Base-by-base conservation (phyloP, 2,797 vertebrate species). In the Telmatherina bonti region DNA sequence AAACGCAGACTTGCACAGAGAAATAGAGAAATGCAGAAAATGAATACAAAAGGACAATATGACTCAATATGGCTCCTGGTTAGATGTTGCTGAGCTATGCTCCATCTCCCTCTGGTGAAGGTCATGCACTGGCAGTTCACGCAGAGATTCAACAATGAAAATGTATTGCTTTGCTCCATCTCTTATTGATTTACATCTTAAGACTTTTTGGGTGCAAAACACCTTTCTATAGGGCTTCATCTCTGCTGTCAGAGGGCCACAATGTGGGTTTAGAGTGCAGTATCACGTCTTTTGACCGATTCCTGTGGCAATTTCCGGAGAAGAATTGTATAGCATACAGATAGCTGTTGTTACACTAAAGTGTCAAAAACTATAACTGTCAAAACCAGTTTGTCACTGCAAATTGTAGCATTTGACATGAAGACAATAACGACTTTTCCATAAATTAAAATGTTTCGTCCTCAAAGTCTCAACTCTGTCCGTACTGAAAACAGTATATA, bases 131-230 rank as follows among this genome's bases (percentile, higher is more conserved):
- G 89, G 78, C 85, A 87, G 86, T 60, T 89, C 78, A 85, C 85
- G 88, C 89, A 81, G 85, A 90, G 85, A 83, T 77, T 43, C 49
- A 43, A 77, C 89, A 88, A 79, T 92, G 91, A 89, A 91, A 94
- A 93, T 76, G 89, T 83, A 92, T 89, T 83, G 87, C 90, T 85
- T 79, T 81, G 77, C 84, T 71, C 88, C 85, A 84, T 87, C 84
- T 87, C 84, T 87, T 93, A 95, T 93, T 88, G 92, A 94, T 94
- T 92, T 90, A 89, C 85, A 92, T 92, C 79, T 84, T 85, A 13
- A 70, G 88, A 85, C 83, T 84, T 70, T 90, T 89, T 91, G 76
- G 76, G 67, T 78, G 67, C 78, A 61, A 84, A 82, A 78, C 78
- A 62, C 35, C 86, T 77, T 84, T 83, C 77, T 80, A 51, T 45